Percentiles rank a stretch among this genome's conserved stretches.
Conservation (phyloP, 2,797 vertebrate genomes). For the Arremon aurantiirostris region DNA sequence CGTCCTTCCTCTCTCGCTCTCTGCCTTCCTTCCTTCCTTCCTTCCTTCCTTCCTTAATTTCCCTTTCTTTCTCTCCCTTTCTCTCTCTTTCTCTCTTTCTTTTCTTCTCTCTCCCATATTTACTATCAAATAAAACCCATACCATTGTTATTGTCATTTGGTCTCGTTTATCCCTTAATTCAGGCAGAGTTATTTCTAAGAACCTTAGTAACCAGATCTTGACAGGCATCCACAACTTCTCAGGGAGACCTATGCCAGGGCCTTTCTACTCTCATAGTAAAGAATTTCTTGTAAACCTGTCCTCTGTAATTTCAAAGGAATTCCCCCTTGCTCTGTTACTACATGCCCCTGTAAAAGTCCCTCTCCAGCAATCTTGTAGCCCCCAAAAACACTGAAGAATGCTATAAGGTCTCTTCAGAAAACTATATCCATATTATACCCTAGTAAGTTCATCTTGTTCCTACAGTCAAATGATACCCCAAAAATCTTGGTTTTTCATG, state of each 20-base stretch:
- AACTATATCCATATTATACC: neutral
- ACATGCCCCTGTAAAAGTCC: neutral
- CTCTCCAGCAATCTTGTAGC: neutral
- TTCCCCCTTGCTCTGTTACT: neutral
- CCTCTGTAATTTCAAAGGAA: neutral
- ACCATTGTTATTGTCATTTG: neutral
- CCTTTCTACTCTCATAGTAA: neutral
- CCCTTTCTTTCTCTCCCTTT: neutral
- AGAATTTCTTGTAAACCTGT: neutral
- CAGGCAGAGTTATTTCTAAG: neutral
- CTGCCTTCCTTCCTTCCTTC: too few relatives aligned
- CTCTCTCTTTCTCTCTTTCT: neutral
- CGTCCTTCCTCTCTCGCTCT: too few relatives aligned
- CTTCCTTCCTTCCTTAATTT: neutral
- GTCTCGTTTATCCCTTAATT: neutral
- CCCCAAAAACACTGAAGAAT: neutral
- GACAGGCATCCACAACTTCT: neutral
- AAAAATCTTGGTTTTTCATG: neutral
- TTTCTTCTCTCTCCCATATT: neutral
- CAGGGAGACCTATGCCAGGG: neutral
- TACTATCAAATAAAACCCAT: neutral
- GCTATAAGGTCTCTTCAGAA: neutral
- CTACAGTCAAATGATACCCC: neutral
- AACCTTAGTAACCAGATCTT: too few relatives aligned
- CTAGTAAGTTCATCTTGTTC: neutral